Base-by-base conservation (phyloP, 2,113 vertebrate species). In the Varanus komodoensis region DNA sequence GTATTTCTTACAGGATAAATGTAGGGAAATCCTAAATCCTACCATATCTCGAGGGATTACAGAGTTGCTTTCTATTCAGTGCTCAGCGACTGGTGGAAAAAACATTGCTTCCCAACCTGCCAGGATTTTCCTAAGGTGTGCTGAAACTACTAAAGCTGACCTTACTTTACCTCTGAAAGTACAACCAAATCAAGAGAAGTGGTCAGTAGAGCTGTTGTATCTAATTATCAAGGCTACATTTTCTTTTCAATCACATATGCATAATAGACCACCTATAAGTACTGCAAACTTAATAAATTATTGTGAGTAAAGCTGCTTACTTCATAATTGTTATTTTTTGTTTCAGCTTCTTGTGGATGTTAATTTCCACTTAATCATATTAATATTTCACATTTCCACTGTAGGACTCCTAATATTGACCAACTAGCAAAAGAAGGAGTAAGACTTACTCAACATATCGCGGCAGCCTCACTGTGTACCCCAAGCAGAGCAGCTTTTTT, bases 401-500 rank as follows among this genome's bases (percentile, higher is more conserved):
- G 75, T 93, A 99, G 98, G 95, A 99, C 98, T 0, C 97, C 98
- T 0, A 97, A 98, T 73, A 98, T 98, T 5, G 98, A 99, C 95
- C 93, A 25, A 32, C 91, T 99, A 38, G 98, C 98, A 0, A 87
- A 83, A 82, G 97, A 97, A 73, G 98, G 98, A 6, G 97, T 98
- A 89, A 97, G 94, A 91, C 96, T 99, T 86, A 98, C 97, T 32
- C 98, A 98, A 48, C 98, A 98, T 92, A 97, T 98, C 17, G 97
- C 98, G 0, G 97, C 98, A 1, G 97, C 98, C 0, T 94, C 97
- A 0, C 93, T 98, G 23, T 98, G 98, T 88, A 97, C 97, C 0
- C 98, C 98, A 0, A 99, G 98, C 95, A 96, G 98, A 92, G 97
- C 98, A 0, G 98, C 98, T 0, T 98, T 99, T 61, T 96, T 98